Base-by-base conservation (phyloP, 1,140 invertebrate species). In the Drosophila saltans region DNA sequence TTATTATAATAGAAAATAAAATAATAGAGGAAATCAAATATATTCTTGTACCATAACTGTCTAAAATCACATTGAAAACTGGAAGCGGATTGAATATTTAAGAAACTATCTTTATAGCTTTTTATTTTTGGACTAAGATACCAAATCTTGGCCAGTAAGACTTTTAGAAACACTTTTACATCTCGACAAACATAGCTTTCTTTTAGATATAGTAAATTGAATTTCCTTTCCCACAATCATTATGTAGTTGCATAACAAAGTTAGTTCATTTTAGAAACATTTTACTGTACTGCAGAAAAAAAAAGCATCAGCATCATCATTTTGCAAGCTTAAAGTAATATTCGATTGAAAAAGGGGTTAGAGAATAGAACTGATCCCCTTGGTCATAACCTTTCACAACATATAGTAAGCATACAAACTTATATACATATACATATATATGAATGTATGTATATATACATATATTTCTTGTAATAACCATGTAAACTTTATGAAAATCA, bases 401-500 rank as follows among this genome's bases (percentile, higher is more conserved):
- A 26, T 52, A 26, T 26, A 26, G 24, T 36, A 36, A 36, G 33
- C 2, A 30, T 30, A 4, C 4, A 30, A 3, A 30, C 4, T 3
- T 4, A 30, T 6, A 6, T 24, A 52, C 26, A 48, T 24, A 48
- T 48, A 26, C n/a, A 52, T 10, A 26, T 52, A 52, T 52, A 36
- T 36, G 16, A 16, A 30, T 30, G 28, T 30, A 30, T 30, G 28
- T 21, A 48, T 48, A 21, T 16, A 48, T 48, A 24, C 21, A 52
- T 26, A 26, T 52, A 52, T 52, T 26, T 64, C 24, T 75, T 71
- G 80, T 78, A 72, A 86, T 81, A 72, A 88, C 75, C 83, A 86
- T 88, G 84, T 88, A 83, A 89, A 84, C 84, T 89, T 88, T 88
- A 88, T 88, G 83, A 89, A 88, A 89, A 88, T 88, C 84, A 88